These are phyloP conservation scores for Anhinga anhinga DNA, from an alignment of 2,113 vertebrate genomes.

Conservation along the genomic window DNA sequence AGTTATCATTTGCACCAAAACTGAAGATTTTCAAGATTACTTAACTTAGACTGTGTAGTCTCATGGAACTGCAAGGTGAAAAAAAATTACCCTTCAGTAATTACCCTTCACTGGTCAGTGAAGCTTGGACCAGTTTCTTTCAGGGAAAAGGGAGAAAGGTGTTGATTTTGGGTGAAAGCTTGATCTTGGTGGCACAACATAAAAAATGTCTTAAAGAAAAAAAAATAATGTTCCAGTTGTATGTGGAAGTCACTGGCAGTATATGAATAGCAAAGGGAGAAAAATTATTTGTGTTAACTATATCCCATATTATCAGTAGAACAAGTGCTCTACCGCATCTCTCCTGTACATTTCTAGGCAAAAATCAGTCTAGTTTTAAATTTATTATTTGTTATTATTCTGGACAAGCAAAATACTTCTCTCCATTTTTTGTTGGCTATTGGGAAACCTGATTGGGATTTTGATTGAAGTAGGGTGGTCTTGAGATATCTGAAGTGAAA, in stretches of 20 bases:
- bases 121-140: background rate
- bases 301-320: background rate
- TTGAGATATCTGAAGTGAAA: background rate
- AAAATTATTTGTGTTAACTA: background rate
- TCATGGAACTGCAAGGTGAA: background rate
- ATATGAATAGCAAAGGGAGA: background rate
- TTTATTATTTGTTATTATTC: background rate
- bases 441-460: background rate
- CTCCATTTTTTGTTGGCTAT: background rate
- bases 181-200: background rate
- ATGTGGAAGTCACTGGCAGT: background rate
- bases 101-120: background rate
- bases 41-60: accelerated
- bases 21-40: background rate
- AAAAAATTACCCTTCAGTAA: background rate
- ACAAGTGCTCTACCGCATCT: background rate
- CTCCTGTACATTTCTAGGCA: background rate
- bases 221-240: background rate
- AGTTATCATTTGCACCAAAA: background rate
- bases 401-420: background rate
- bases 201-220: background rate
- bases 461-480: background rate
- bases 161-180: background rate
- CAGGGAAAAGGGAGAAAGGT: background rate
- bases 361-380: background rate